Evolutionary conservation across 1,140 invertebrate species (phyloP).

Genomic region (Cyclargus thomasi): DNA sequence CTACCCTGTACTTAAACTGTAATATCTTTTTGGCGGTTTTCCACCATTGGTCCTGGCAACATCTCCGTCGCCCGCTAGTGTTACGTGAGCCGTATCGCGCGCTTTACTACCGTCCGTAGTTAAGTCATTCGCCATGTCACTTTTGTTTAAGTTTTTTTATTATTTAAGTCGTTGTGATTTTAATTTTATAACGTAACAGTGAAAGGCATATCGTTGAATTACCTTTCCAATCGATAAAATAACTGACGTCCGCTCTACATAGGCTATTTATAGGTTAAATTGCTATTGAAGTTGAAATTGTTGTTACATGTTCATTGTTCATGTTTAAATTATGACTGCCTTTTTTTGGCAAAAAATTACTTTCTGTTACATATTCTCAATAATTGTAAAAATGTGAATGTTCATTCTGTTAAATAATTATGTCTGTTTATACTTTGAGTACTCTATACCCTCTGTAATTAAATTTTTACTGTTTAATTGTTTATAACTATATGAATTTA

Average conservation of each 20-base stretch:
- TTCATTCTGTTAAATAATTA: neutral
- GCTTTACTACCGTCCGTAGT: slow-evolving; percentile 41
- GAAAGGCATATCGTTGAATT: slow-evolving; percentile 23
- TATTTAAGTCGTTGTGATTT: slow-evolving; percentile 29
- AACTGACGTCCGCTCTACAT: slow-evolving; percentile 4
- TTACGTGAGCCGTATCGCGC: slow-evolving; percentile 33
- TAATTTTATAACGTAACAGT: slow-evolving; percentile 21
- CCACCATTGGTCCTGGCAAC: neutral
- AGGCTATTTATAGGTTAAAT: neutral
- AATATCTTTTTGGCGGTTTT: no score
- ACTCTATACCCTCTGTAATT: neutral
- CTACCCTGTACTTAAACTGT: no score
- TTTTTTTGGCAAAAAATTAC: neutral
- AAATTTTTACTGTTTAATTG: neutral
- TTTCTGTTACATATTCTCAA: no score
- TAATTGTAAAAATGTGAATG: no score
- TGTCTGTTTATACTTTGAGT: neutral
- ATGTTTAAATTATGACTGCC: neutral
- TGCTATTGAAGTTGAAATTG: neutral
- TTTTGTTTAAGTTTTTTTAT: slow-evolving; percentile 47
- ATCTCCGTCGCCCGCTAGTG: slow-evolving; percentile 5
- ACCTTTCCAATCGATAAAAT: slow-evolving; percentile 8
- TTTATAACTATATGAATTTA: slow-evolving; percentile 15
- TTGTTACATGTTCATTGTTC: neutral
- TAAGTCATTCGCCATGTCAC: slow-evolving; percentile 71